phyloP scores from a whole-genome alignment of 2,888 invertebrate genomes.

The Syrphus vitripennis region DNA sequence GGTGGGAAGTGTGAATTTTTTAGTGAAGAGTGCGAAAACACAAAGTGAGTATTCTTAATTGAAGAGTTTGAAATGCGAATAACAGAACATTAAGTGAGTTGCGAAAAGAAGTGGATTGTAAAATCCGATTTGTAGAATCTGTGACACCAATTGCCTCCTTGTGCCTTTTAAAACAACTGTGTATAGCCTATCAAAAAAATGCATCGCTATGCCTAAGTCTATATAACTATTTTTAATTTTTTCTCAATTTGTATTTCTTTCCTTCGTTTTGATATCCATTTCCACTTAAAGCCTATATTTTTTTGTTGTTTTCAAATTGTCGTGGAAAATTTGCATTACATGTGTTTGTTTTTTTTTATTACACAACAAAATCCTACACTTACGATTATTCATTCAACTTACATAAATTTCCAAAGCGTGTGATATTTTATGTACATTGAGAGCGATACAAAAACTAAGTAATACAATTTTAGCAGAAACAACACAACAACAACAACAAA shows the following conservation, averaged over 20 bases:
- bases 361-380: conserved; percentile 39
- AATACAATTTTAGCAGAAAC: not conserved
- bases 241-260: not conserved
- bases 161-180: too few relatives aligned
- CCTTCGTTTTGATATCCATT: not conserved
- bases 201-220: not conserved
- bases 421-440: conserved; percentile 41
- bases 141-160: too few relatives aligned
- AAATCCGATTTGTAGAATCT: too few relatives aligned
- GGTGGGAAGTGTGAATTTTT: too few relatives aligned
- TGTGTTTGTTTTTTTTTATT: conserved; percentile 52
- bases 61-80: too few relatives aligned
- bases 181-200: not conserved
- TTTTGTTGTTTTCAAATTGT: conserved; percentile 42
- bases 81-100: too few relatives aligned
- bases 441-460: not conserved
- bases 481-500: not conserved
- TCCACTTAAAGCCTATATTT: not conserved
- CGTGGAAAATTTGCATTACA: conserved; percentile 52
- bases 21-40: too few relatives aligned
- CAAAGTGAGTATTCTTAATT: too few relatives aligned
- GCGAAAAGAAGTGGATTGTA: too few relatives aligned
- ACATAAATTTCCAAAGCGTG: conserved; percentile 55
- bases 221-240: not conserved
- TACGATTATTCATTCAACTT: conserved; percentile 42